Evolutionary conservation across 2,113 vertebrate genomes (phyloP).

Genomic region (Rallus limicola): DNA sequence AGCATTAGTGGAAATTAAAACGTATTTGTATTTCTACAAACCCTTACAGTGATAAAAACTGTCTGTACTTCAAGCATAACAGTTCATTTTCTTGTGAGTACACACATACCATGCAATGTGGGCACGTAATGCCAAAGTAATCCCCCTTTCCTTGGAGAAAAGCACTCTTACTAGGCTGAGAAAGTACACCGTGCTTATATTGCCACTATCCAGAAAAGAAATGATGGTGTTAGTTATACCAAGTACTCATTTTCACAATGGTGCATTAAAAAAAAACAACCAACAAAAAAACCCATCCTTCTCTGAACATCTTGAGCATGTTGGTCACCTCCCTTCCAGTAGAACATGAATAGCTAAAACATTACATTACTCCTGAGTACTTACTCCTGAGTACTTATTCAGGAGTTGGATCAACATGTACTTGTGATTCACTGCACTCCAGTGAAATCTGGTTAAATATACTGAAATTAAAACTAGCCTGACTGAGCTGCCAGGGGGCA

Average conservation of each 20-base stretch:
- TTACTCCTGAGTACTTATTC: background rate
- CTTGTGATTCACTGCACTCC: too few relatives aligned
- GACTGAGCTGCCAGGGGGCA: background rate
- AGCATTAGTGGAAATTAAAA: conserved; percentile 15
- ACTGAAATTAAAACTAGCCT: background rate
- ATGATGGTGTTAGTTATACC: background rate
- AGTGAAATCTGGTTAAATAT: background rate
- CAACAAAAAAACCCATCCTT: background rate
- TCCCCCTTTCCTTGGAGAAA: background rate
- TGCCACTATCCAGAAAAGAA: background rate
- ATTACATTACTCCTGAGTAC: background rate
- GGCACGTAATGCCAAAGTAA: background rate
- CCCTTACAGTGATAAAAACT: background rate
- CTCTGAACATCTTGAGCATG: background rate
- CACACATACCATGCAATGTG: background rate
- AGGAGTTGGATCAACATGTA: background rate
- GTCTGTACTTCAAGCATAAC: background rate
- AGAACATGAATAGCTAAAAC: background rate
- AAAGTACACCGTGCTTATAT: background rate
- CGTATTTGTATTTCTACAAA: background rate
- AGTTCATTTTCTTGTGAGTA: background rate
- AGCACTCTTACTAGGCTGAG: background rate
- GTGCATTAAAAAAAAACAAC: background rate
- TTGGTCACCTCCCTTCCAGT: background rate
- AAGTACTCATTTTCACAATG: background rate